Conservation (phyloP, 2,797 vertebrate genomes). For the Spinibarbus caldwelli region DNA sequence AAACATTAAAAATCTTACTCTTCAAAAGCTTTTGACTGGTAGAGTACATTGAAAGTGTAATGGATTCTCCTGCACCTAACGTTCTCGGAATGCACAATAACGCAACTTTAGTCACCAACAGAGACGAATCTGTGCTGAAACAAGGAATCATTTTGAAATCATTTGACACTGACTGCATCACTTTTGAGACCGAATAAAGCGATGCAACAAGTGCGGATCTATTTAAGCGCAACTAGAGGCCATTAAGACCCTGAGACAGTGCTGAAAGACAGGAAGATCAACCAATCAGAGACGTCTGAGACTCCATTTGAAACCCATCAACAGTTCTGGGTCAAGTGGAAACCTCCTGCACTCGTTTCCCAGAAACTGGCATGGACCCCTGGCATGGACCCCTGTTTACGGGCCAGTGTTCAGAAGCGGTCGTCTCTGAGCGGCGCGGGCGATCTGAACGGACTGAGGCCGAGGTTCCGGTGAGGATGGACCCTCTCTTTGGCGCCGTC, state of each 20-base stretch:
- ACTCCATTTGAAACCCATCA: background rate
- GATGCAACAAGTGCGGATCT: background rate
- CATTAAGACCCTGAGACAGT: slow-evolving; percentile 54
- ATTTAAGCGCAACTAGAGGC: background rate
- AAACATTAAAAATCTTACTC: no score
- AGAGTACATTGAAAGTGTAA: slow-evolving; percentile 56
- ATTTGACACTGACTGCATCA: background rate
- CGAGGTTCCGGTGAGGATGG: slow-evolving; percentile 72
- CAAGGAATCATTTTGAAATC: background rate
- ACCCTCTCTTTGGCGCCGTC: slow-evolving; percentile 79
- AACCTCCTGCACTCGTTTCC: background rate
- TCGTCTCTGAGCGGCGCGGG: slow-evolving; percentile 76
- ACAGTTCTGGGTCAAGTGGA: no score
- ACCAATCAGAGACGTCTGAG: background rate
- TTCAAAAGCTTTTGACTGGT: no score
- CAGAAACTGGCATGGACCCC: background rate
- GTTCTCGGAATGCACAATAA: slow-evolving; percentile 63
- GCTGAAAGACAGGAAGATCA: slow-evolving; percentile 40
- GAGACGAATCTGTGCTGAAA: background rate
- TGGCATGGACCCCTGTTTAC: no score
- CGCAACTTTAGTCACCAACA: background rate
- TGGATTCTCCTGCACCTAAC: slow-evolving; percentile 61
- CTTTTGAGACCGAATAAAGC: background rate
- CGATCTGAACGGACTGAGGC: slow-evolving; percentile 81
- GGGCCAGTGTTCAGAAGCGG: slow-evolving; percentile 68